phyloP scores from a whole-genome alignment of 2,113 vertebrate species.

The Aegotheles bennettii region DNA sequence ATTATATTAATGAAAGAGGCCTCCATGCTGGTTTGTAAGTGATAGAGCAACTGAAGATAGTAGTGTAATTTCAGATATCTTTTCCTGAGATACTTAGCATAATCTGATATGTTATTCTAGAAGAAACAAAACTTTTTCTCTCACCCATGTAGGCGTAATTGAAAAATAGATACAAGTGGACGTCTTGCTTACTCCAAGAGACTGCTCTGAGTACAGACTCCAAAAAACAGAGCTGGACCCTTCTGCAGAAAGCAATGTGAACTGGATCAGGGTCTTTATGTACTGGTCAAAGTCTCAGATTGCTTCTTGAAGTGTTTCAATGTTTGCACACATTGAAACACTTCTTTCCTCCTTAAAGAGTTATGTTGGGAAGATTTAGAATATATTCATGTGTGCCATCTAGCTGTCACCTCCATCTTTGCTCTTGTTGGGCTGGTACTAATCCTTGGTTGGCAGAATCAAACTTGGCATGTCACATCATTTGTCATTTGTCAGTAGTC shows the following conservation, averaged over 20 bases:
- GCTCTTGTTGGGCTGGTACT: neutral
- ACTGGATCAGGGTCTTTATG: neutral
- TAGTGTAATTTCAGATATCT: neutral
- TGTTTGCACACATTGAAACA: neutral
- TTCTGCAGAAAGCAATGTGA: neutral
- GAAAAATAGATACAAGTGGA: neutral
- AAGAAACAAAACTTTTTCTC: neutral
- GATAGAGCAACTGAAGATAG: neutral
- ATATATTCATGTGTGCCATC: neutral
- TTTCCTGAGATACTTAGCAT: neutral
- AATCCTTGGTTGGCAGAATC: neutral
- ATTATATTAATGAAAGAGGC: neutral
- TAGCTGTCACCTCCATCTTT: slow-evolving; percentile 1
- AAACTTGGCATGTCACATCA: neutral
- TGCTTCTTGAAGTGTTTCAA: neutral
- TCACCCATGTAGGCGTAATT: neutral
- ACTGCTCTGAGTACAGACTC: neutral
- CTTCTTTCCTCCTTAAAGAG: neutral
- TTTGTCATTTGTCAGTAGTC: slow-evolving; percentile 11
- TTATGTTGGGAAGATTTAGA: neutral
- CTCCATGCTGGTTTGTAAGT: neutral
- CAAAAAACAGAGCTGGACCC: neutral
- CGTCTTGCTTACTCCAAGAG: neutral
- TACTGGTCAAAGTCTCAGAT: neutral
- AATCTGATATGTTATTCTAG: neutral